Percentiles rank a stretch among this genome's conserved stretches.
Conservation (phyloP, 1,140 invertebrate genomes). For the Papilio glaucus region DNA sequence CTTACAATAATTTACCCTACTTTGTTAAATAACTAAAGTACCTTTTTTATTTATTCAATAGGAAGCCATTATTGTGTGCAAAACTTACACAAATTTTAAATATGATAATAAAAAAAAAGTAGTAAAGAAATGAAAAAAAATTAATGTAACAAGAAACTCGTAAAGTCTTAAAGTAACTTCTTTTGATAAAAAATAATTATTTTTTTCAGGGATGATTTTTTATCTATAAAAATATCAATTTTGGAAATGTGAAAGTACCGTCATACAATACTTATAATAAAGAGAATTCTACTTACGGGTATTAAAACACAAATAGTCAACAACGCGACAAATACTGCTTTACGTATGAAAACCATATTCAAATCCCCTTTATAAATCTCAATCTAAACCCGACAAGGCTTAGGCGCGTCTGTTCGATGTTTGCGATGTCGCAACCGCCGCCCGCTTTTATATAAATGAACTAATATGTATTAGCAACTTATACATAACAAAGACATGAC, state of each 20-base stretch:
- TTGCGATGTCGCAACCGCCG: background rate
- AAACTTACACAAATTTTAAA: too few relatives aligned
- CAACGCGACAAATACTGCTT: background rate
- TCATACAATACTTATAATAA: background rate
- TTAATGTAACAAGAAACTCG: too few relatives aligned
- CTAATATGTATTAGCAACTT: background rate
- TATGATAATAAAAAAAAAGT: too few relatives aligned
- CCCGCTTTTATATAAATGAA: background rate
- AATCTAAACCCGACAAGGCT: background rate
- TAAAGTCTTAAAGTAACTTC: too few relatives aligned
- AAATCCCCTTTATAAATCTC: background rate
- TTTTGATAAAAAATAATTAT: too few relatives aligned
- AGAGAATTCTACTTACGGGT: background rate
- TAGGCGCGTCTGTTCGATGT: background rate
- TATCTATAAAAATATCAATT: too few relatives aligned
- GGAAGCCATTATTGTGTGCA: too few relatives aligned
- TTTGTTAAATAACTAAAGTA: too few relatives aligned
- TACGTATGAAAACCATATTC: background rate
- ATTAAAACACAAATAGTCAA: conserved; percentile 1
- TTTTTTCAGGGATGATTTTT: too few relatives aligned
- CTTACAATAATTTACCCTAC: too few relatives aligned
- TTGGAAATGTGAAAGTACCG: background rate
- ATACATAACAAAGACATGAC: background rate
- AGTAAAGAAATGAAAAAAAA: too few relatives aligned
- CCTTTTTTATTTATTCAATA: too few relatives aligned